A percentile compares a stretch with the other conserved stretches of the same genome.
phyloP scores from a whole-genome alignment of 1,140 invertebrate species.

The Drosophila sechellia region DNA sequence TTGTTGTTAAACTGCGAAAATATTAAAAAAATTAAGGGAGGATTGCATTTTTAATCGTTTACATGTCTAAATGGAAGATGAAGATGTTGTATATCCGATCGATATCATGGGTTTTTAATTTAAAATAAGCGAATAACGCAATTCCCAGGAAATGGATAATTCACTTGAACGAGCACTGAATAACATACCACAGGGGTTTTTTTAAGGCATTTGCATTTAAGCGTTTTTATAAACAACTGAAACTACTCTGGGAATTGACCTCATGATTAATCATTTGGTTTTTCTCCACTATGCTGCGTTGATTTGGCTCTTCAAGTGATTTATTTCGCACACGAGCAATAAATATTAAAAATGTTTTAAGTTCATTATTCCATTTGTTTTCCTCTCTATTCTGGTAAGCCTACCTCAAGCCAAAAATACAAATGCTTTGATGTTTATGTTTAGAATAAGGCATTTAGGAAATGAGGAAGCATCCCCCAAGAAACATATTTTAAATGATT shows the following conservation, averaged over 20 bases:
- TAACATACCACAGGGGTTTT: conserved; percentile 4
- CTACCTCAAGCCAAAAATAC: conserved; percentile 36
- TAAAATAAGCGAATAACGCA: background rate
- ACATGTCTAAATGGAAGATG: background rate
- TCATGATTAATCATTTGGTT: conserved; percentile 41
- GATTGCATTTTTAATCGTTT: background rate
- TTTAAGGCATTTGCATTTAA: conserved; percentile 30
- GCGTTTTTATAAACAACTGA: conserved; percentile 24
- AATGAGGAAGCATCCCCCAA: background rate
- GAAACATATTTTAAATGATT: conserved; percentile 22
- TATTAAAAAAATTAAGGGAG: too few relatives aligned
- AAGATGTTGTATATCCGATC: background rate
- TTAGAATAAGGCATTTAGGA: conserved; percentile 16
- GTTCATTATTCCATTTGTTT: conserved; percentile 4
- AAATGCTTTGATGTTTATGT: conserved; percentile 40
- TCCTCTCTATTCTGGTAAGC: background rate
- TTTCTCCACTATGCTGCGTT: conserved; percentile 12
- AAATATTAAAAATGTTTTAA: conserved; percentile 46
- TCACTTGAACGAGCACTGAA: conserved; percentile 13
- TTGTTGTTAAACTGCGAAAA: background rate
- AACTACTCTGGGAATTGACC: conserved; percentile 8
- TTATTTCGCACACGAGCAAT: conserved; percentile 34
- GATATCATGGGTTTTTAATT: background rate
- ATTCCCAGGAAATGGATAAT: conserved; percentile 10
- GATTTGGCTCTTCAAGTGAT: conserved; percentile 27